These are phyloP conservation scores for Neostethus bicornis DNA, from an alignment of 2,797 vertebrate genomes.

Conservation along the genomic window DNA sequence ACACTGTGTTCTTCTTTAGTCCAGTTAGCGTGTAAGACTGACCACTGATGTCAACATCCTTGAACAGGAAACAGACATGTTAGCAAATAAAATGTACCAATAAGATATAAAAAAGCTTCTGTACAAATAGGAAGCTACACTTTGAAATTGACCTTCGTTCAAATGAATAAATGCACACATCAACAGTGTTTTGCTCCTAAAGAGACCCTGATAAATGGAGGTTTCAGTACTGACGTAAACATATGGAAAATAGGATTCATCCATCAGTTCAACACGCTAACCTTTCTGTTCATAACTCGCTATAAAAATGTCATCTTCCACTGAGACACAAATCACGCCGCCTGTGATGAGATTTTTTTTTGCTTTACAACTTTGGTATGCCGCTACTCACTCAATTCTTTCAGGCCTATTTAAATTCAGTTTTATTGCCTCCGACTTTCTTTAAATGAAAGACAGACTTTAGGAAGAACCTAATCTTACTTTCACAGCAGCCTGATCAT, in stretches of 20 bases:
- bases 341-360: constrained; percentile 44
- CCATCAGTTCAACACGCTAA: constrained; percentile 25
- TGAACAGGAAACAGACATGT: constrained; percentile 6
- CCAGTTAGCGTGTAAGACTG: constrained; percentile 86
- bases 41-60: constrained; percentile 89
- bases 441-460: constrained; percentile 7
- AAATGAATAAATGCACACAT: neutral
- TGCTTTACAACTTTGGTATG: constrained; percentile 46
- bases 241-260: constrained; percentile 16
- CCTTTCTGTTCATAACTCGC: constrained; percentile 40
- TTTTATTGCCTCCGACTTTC: constrained; percentile 37
- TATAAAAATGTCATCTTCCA: constrained; percentile 42
- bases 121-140: neutral
- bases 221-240: constrained; percentile 6
- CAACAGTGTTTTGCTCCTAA: constrained; percentile 3
- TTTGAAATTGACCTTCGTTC: neutral
- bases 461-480: constrained; percentile 18
- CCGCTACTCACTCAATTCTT: constrained; percentile 35
- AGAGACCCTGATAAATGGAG: constrained; percentile 4
- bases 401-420: constrained; percentile 43
- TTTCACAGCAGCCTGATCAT: constrained; percentile 10
- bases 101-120: neutral
- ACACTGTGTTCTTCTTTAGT: constrained; percentile 93
- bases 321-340: constrained; percentile 33
- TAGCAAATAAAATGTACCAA: too few relatives aligned